phyloP scores from a whole-genome alignment of 2,113 vertebrate genomes.

The Donacobius atricapilla region DNA sequence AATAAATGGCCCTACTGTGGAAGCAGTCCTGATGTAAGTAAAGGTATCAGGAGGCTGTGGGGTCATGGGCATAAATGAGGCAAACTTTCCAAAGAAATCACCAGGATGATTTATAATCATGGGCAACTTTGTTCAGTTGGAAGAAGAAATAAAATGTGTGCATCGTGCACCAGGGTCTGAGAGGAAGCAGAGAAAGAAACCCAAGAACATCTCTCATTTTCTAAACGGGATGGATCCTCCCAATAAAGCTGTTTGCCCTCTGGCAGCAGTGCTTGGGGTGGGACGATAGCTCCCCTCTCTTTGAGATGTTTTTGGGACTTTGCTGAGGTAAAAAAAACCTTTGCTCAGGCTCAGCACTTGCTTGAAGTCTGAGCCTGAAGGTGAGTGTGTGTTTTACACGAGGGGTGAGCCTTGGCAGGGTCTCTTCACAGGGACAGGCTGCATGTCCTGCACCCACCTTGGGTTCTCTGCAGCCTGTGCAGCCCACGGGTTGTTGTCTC shows the following conservation, averaged over 20 bases:
- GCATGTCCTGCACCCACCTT: not conserved
- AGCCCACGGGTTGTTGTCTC: not conserved
- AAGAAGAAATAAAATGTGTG: conserved; percentile 65
- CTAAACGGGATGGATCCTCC: not conserved
- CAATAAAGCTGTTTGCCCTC: not conserved
- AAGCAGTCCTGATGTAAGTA: conserved; percentile 66
- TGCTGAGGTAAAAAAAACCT: not conserved
- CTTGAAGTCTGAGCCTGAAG: not conserved
- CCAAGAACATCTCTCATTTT: conserved; percentile 26
- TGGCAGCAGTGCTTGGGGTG: not conserved
- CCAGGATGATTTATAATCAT: conserved; percentile 61
- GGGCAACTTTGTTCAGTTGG: conserved; percentile 54
- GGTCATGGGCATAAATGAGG: conserved; percentile 62
- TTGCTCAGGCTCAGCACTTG: not conserved
- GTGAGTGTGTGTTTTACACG: not conserved
- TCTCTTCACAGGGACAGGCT: not conserved
- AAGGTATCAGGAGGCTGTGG: conserved; percentile 61
- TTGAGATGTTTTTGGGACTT: not conserved
- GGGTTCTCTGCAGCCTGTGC: not conserved
- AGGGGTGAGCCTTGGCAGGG: not conserved
- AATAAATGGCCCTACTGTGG: conserved; percentile 27
- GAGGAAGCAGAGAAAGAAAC: conserved; percentile 57
- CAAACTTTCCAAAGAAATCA: conserved; percentile 74
- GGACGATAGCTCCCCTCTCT: not conserved
- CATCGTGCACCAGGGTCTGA: conserved; percentile 40